Conservation (phyloP, 2,888 invertebrate genomes). For the Oscheius sp. region DNA sequence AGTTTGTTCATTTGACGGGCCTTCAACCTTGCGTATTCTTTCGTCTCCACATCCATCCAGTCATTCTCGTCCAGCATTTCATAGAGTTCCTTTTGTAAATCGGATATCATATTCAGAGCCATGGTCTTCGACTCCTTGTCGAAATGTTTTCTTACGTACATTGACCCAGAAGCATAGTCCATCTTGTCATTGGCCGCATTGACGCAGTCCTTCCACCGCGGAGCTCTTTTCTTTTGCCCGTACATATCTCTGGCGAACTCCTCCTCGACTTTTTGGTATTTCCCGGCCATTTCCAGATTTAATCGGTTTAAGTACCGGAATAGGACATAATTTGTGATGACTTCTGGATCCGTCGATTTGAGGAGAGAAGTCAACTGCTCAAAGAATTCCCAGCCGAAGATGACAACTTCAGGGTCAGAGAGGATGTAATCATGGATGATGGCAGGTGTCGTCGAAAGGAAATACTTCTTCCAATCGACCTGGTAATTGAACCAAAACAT, state of each 20-base stretch:
- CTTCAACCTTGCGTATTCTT: constrained; percentile 56
- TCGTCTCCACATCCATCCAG: constrained; percentile 88
- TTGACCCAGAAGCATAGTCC: constrained; percentile 78
- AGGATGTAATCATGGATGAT: constrained; percentile 67
- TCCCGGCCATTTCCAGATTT: constrained; percentile 80
- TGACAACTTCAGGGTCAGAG: constrained; percentile 68
- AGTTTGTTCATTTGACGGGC: constrained; percentile 63
- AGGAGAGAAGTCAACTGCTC: constrained; percentile 69
- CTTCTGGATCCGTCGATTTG: constrained; percentile 59
- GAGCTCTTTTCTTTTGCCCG: constrained; percentile 78
- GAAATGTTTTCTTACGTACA: constrained; percentile 89
- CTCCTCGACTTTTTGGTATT: constrained; percentile 86
- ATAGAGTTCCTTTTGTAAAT: constrained; percentile 85
- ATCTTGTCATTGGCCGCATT: constrained; percentile 42
- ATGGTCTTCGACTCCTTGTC: constrained; percentile 75
- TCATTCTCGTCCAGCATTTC: constrained; percentile 82
- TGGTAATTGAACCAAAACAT: constrained; percentile 23
- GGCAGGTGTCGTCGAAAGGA: constrained; percentile 66
- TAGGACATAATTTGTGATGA: constrained; percentile 75
- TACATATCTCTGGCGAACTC: constrained; percentile 71
- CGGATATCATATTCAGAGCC: constrained; percentile 87
- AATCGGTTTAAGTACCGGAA: constrained; percentile 49
- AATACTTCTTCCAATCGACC: constrained; percentile 71
- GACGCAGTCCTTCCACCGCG: constrained; percentile 88
- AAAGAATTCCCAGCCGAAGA: constrained; percentile 53